Percentiles rank a stretch among this genome's conserved stretches.
Evolutionary conservation across 2,888 invertebrate genomes (phyloP).

Genomic region (Clepsis dumicolana): DNA sequence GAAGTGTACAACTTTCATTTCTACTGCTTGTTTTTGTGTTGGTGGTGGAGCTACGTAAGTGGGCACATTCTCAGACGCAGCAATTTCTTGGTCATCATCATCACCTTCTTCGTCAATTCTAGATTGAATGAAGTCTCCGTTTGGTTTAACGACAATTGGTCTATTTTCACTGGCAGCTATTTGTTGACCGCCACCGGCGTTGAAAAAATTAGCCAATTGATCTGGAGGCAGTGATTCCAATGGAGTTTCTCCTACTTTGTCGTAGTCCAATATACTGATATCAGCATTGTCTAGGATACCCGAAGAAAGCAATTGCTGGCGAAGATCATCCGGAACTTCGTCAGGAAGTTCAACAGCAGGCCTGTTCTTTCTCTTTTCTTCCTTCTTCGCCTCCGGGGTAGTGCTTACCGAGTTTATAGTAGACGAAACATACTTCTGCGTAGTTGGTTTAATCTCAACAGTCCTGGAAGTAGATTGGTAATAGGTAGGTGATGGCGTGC

Average conservation of each 20-base stretch:
- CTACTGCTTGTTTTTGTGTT: conserved; percentile 86
- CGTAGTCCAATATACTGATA: conserved; percentile 94
- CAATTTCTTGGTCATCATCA: conserved; percentile 84
- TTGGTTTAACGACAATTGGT: conserved; percentile 88
- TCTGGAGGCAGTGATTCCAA: conserved; percentile 94
- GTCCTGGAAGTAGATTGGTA: conserved; percentile 78
- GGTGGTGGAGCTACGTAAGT: conserved; percentile 69
- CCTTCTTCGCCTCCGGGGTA: conserved; percentile 74
- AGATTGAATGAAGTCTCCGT: conserved; percentile 85
- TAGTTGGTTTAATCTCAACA: conserved; percentile 80
- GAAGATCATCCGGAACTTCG: conserved; percentile 95
- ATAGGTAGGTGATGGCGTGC: conserved; percentile 68
- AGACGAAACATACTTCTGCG: conserved; percentile 81
- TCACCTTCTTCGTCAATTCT: conserved; percentile 79
- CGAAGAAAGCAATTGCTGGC: conserved; percentile 93
- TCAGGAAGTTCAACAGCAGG: conserved; percentile 89
- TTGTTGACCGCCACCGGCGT: conserved; percentile 92
- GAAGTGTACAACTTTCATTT: conserved; percentile 94
- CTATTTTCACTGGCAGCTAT: conserved; percentile 90
- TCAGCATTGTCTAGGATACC: conserved; percentile 95
- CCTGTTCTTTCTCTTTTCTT: conserved; percentile 86
- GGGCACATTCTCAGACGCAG: conserved; percentile 84
- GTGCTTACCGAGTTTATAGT: conserved; percentile 79
- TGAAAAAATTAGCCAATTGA: conserved; percentile 94
- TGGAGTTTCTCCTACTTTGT: conserved; percentile 94